Base-by-base conservation (phyloP, 2,113 vertebrate genomes). In the Corythaixoides concolor region DNA sequence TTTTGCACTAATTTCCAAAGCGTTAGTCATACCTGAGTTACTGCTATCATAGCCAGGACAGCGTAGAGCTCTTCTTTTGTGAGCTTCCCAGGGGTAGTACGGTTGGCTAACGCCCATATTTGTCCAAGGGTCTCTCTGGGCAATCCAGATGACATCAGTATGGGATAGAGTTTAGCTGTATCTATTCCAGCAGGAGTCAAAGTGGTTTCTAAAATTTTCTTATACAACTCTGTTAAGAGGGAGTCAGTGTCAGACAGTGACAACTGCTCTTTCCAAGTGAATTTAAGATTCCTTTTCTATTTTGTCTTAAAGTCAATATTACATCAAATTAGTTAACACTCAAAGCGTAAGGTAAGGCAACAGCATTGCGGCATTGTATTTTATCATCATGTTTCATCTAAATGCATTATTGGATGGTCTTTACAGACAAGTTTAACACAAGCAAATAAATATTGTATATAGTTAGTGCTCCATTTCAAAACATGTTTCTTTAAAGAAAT, bases 51-150 rank as follows among this genome's bases (percentile, higher is more conserved):
- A 53, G 99, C 99, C 78, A 99, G 98, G 67, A 99, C 99, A 1
- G 98, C 96, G 76, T 99, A 99, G 41, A 99, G 99, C 96, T 99
- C 99, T 96, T 99, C 99, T 95, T 99, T 99, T 43, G 99, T 99
- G 73, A 99, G 98, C 97, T 99, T 99, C 66, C 99, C 99, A 5
- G 99, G 99, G 23, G 99, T 99, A 45, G 99, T 99, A 76, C 99
- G 99, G 96, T 99, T 99, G 97, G 99, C 99, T 77, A 99, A 80
- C 14, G 99, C 99, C 99, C 99, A 99, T 85, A 99, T 99, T 94
- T 99, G 99, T 30, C 99, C 99, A 64, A 99, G 98, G 3, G 99
- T 99, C 97, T 99, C 99, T 53, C 99, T 98, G 91, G 99, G 99
- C 97, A 99, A 98, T 24, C 99, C 99, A 37, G 99, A 99, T 0